A percentile compares a stretch with the other conserved stretches of the same genome.
Conservation (phyloP, 2,797 vertebrate species). For the Enteromius paludinosus region DNA sequence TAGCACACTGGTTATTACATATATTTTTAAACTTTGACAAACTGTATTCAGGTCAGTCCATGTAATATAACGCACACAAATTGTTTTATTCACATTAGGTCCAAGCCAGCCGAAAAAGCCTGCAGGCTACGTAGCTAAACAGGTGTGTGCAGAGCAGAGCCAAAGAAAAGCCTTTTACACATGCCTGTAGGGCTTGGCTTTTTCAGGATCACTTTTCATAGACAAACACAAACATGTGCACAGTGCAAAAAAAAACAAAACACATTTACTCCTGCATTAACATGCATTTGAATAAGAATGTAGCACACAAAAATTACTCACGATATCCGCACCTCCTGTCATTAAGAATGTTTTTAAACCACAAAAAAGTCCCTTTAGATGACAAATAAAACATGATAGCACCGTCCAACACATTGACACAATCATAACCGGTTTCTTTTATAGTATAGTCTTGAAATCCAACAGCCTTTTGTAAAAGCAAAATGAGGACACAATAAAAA, state of each 20-base stretch:
- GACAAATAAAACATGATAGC: neutral
- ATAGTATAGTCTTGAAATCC: slow-evolving; percentile 5
- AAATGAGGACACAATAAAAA: slow-evolving; percentile 31
- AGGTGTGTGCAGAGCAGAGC: slow-evolving; percentile 71
- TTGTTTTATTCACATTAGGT: slow-evolving; percentile 29
- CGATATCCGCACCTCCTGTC: neutral
- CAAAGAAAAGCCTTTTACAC: slow-evolving; percentile 56
- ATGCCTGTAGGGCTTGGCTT: slow-evolving; percentile 62
- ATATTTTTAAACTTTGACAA: neutral
- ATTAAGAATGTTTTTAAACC: slow-evolving; percentile 12
- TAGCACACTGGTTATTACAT: neutral
- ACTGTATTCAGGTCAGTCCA: neutral
- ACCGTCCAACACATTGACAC: slow-evolving; percentile 10
- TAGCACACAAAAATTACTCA: slow-evolving; percentile 13
- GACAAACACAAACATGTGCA: slow-evolving; percentile 45
- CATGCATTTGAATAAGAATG: slow-evolving; percentile 36
- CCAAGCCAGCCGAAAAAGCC: slow-evolving; percentile 49
- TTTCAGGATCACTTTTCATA: slow-evolving; percentile 58
- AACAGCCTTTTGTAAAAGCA: slow-evolving; percentile 7
- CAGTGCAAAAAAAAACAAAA: slow-evolving; percentile 50
- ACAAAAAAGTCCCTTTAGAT: slow-evolving; percentile 18
- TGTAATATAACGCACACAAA: slow-evolving; percentile 15
- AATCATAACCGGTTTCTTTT: slow-evolving; percentile 17
- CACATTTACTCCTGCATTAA: slow-evolving; percentile 37
- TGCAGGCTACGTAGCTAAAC: slow-evolving; percentile 69